phyloP scores from a whole-genome alignment of 2,797 vertebrate genomes.

The Mus spretus region DNA sequence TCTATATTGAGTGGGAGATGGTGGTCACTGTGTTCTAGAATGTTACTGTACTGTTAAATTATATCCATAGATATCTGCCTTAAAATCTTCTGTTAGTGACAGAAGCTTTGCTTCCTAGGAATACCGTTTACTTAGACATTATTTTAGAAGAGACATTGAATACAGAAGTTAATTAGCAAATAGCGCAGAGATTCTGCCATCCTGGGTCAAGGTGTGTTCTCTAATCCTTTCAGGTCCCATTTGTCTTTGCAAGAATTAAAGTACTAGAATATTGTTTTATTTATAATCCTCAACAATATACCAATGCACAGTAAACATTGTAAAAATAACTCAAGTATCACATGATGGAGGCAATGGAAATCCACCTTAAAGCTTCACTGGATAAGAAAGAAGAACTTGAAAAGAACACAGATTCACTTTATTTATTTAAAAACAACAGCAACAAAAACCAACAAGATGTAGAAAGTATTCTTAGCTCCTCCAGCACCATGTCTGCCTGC shows the following conservation, averaged over 20 bases:
- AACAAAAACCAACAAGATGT: neutral
- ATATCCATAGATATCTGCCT: neutral
- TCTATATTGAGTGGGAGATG: neutral
- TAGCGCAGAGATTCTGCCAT: neutral
- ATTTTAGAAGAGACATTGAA: neutral
- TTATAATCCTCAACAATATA: neutral
- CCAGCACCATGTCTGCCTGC: neutral
- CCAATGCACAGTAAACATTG: neutral
- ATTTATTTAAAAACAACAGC: neutral
- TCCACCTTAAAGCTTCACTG: neutral
- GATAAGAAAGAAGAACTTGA: neutral
- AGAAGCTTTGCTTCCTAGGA: neutral
- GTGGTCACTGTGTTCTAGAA: neutral
- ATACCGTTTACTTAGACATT: neutral
- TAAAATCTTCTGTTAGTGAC: neutral
- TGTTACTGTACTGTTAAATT: neutral
- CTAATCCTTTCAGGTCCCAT: neutral
- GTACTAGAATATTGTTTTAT: neutral
- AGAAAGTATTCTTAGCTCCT: neutral
- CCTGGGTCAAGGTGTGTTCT: neutral
- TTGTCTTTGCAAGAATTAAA: neutral
- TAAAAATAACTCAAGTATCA: neutral
- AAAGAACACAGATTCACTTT: conserved; percentile 4
- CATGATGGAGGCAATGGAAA: neutral
- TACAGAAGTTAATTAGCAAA: neutral